Evolutionary conservation across 2,113 vertebrate species (phyloP).

Genomic region (Antennarius striatus): DNA sequence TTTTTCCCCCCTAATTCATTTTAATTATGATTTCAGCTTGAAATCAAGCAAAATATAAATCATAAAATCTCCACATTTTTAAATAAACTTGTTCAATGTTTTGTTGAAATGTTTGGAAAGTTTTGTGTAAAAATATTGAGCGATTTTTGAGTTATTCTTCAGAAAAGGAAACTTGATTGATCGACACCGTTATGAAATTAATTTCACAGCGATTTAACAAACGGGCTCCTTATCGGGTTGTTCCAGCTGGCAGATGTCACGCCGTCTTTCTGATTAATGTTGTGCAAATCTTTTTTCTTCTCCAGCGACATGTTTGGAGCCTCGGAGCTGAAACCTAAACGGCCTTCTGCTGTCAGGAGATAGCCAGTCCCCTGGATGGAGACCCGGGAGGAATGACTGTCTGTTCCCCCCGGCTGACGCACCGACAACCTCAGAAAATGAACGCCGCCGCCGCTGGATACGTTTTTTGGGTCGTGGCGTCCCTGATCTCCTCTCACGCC

Average conservation of each 20-base stretch:
- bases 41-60: no score
- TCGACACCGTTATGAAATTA: neutral
- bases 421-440: constrained; percentile 71
- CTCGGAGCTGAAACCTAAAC: constrained; percentile 31
- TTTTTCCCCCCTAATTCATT: no score
- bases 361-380: constrained; percentile 64
- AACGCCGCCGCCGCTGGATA: constrained; percentile 27
- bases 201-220: neutral
- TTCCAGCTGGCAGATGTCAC: neutral
- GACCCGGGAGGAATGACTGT: constrained; percentile 62
- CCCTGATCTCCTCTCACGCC: constrained; percentile 38
- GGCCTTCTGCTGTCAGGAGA: constrained; percentile 57
- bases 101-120: no score
- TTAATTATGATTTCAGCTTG: no score
- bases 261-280: no score
- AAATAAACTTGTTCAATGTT: no score
- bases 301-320: constrained; percentile 59
- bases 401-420: constrained; percentile 24
- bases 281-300: constrained; percentile 3
- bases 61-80: no score
- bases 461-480: constrained; percentile 51
- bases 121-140: no score
- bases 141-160: no score
- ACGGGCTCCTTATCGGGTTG: neutral
- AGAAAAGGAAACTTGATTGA: no score